Evolutionary conservation across 2,888 invertebrate species (phyloP), one percentile per base, ranked within the genome.

Genomic region (Zelleria hepariella): DNA sequence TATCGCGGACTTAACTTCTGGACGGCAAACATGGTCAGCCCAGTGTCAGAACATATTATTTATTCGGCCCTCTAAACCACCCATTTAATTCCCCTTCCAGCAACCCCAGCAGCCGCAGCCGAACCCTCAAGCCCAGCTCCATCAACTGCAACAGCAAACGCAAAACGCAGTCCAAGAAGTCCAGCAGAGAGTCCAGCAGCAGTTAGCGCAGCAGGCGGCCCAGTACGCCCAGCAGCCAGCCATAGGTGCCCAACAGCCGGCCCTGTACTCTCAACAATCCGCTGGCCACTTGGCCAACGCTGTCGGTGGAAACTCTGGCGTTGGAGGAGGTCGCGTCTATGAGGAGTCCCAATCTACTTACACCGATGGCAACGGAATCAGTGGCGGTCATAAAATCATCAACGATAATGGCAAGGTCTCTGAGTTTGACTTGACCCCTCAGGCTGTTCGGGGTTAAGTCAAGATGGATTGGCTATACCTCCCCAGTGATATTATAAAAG

Each of bases 401-500:
- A 94, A 94, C 74, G 90, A 94, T 64, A 93, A 95, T 70, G 95
- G 95, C 61, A 92, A 91, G 71, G 78, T 94, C 57, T 86, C 91
- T 8, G 91, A 91, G 62, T 93, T 91, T 66, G 74, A 77, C 53
- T 75, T 78, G 62, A 64, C 66, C 18, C 78, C 77, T 1, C 62
- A 64, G 49, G 3, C 7, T 42, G 32, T 10, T 1, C 18, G 51
- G 51, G 21, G 20, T 8, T 23, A 51, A 51, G 32, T 42, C 15
- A n/a, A n/a, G n/a, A n/a, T n/a, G n/a, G n/a, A n/a, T n/a, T n/a
- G n/a, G n/a, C n/a, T n/a, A n/a, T n/a, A 51, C 51, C 51, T n/a
- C 18, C 5, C 7, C 51, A 42, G 32, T 15, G 32, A 15, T 42
- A 42, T 42, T n/a, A n/a, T n/a, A n/a, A n/a, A n/a, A n/a, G n/a